Evolutionary conservation across 2,888 invertebrate genomes (phyloP).

Genomic region (Drosophila mulleri): DNA sequence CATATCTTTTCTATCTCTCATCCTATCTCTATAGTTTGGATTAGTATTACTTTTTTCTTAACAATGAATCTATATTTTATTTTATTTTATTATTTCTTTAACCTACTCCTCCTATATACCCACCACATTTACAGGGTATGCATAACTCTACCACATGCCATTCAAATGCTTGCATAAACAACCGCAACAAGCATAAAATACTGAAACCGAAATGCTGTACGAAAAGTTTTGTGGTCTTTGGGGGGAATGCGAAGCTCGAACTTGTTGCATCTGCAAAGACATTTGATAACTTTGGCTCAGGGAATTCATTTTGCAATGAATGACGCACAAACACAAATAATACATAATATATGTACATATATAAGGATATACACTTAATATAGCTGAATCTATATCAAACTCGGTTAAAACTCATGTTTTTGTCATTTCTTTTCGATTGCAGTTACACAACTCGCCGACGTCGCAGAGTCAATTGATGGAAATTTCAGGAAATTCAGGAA

Average conservation of each 20-base stretch:
- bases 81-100: no score
- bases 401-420: conserved; percentile 13
- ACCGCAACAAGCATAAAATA: conserved; percentile 7
- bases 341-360: conserved; percentile 8
- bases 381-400: conserved; percentile 5
- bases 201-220: conserved; percentile 1
- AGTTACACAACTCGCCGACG: conserved; percentile 69
- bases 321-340: conserved; percentile 41
- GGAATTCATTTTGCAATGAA: conserved; percentile 14
- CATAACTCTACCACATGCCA: not conserved
- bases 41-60: no score
- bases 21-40: no score
- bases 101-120: not conserved
- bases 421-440: conserved; percentile 55
- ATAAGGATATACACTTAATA: not conserved
- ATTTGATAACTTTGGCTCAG: conserved; percentile 14
- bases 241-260: conserved; percentile 16
- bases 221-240: conserved; percentile 6
- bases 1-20: no score
- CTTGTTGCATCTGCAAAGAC: conserved; percentile 58
- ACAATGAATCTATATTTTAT: no score
- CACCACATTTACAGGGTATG: not conserved
- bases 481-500: conserved; percentile 33
- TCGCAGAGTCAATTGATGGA: conserved; percentile 34
- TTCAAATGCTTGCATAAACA: conserved; percentile 2